These are phyloP conservation scores for Drosophila mimetica DNA, from an alignment of 2,888 invertebrate genomes.

Conservation along the genomic window DNA sequence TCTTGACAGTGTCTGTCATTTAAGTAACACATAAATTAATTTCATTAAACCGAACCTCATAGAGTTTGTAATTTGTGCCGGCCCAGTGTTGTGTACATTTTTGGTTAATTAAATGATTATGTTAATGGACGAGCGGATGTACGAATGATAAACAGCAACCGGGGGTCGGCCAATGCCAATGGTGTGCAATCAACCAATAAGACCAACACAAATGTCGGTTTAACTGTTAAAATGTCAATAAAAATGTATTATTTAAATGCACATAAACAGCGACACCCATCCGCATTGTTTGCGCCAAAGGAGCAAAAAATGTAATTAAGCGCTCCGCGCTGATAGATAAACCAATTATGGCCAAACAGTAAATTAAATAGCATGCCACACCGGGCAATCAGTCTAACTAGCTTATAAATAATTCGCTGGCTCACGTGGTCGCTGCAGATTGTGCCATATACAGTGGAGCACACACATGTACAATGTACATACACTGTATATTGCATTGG, in stretches of 20 bases:
- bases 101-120: conserved; percentile 81
- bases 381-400: conserved; percentile 58
- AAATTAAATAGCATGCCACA: conserved; percentile 66
- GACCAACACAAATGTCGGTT: conserved; percentile 76
- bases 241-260: conserved; percentile 75
- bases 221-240: conserved; percentile 78
- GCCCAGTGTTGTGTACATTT: conserved; percentile 49
- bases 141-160: conserved; percentile 49
- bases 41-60: conserved; percentile 49
- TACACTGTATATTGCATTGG: conserved; percentile 18
- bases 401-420: conserved; percentile 53
- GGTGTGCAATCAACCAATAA: conserved; percentile 68
- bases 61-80: conserved; percentile 50
- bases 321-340: conserved; percentile 67
- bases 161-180: conserved; percentile 42
- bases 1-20: conserved; percentile 78
- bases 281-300: conserved; percentile 47
- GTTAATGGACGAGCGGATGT: conserved; percentile 78
- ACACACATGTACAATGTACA: neutral
- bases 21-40: conserved; percentile 76
- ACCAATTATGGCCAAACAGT: conserved; percentile 68
- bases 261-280: conserved; percentile 34
- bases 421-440: conserved; percentile 31
- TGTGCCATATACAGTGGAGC: neutral
- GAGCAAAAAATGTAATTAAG: conserved; percentile 63